Evolutionary conservation across 92 coral and sea anemone genomes (phyloP).

Genomic region (Parazoanthus atlanticus): DNA sequence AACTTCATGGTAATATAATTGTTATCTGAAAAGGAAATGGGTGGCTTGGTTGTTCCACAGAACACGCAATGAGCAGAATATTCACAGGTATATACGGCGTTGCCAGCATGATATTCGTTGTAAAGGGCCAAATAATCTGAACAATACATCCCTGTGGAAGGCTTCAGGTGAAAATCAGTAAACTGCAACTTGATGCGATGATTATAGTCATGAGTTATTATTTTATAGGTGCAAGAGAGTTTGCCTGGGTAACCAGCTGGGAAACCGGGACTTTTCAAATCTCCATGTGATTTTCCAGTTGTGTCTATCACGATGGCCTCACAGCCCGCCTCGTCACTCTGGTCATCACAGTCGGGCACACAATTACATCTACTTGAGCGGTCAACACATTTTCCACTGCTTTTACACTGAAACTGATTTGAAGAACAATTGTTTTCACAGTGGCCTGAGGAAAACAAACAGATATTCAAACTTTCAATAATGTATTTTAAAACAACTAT

Average conservation of each 20-base stretch:
- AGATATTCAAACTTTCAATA: background rate
- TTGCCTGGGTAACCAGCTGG: background rate
- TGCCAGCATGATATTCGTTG: background rate
- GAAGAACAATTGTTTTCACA: constrained; percentile 14
- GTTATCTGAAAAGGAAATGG: constrained; percentile 17
- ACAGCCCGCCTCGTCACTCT: background rate
- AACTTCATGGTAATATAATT: constrained; percentile 15
- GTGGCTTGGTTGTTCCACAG: constrained; percentile 20
- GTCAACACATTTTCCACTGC: constrained; percentile 22
- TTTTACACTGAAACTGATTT: constrained; percentile 18
- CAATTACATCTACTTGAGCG: constrained; percentile 5
- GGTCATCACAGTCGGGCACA: background rate
- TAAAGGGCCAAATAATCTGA: constrained; percentile 4
- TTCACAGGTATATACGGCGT: background rate
- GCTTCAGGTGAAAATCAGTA: constrained; percentile 7
- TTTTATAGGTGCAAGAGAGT: background rate
- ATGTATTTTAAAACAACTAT: background rate
- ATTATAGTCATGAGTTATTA: constrained; percentile 4
- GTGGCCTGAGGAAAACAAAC: background rate
- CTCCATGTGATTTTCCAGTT: constrained; percentile 29
- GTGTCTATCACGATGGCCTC: background rate
- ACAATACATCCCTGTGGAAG: background rate
- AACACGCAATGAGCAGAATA: background rate
- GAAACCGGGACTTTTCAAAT: constrained; percentile 1
- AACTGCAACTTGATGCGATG: constrained; percentile 35